Conservation (phyloP, 2,888 invertebrate species). For the Epistrophe eligans region DNA sequence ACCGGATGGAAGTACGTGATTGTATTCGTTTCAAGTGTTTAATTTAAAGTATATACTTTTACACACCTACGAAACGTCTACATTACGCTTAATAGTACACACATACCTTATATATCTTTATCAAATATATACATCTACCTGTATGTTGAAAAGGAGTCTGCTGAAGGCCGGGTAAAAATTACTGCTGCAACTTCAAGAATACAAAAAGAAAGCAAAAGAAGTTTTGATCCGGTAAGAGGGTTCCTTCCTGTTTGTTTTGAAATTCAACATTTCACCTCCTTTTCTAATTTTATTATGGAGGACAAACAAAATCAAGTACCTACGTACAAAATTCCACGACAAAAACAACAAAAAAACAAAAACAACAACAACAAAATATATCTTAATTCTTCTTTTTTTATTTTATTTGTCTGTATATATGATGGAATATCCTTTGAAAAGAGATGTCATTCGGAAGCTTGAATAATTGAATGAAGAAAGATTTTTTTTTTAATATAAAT, state of each 20-base stretch:
- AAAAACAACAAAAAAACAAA: not conserved
- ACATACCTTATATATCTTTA: not conserved
- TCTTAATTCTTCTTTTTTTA: constrained; percentile 15
- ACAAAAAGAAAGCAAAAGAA: constrained; percentile 39
- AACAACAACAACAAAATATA: not conserved
- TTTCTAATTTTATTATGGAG: constrained; percentile 26
- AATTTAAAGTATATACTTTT: constrained; percentile 31
- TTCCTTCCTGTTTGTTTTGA: constrained; percentile 53
- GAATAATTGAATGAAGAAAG: not conserved
- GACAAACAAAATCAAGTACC: constrained; percentile 7
- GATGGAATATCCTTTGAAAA: not conserved
- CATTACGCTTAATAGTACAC: constrained; percentile 1
- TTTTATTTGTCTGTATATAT: not conserved
- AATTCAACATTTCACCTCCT: constrained; percentile 44
- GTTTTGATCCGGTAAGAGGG: constrained; percentile 62
- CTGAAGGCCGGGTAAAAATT: constrained; percentile 21
- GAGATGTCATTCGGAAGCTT: constrained; percentile 6
- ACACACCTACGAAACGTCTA: constrained; percentile 25
- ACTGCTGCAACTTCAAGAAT: constrained; percentile 33
- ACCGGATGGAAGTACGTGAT: constrained; percentile 57
- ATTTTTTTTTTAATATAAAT: not conserved
- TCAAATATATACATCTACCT: not conserved
- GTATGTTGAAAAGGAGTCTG: not conserved
- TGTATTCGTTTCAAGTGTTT: constrained; percentile 51
- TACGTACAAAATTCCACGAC: not conserved